Base-by-base conservation (phyloP, 1,140 invertebrate species). In the Drosophila santomea region DNA sequence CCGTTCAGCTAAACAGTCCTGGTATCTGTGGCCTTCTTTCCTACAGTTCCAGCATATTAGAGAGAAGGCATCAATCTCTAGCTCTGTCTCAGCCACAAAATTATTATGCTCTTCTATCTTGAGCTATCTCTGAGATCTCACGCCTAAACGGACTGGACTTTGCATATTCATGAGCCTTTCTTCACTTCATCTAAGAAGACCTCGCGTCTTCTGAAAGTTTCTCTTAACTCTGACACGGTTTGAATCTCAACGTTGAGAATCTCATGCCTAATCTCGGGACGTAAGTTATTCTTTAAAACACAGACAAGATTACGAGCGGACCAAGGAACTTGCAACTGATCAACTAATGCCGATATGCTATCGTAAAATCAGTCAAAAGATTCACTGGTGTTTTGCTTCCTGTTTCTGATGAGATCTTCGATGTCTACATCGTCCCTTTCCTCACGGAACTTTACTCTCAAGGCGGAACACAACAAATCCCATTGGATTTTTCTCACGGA, bases 181-280 rank as follows among this genome's bases (percentile, higher is more conserved):
- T 54, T 38, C 6, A 54, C 20, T 55, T 55, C 52, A 2, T 55
- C 35, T 8, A 23, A 55, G 14, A 55, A 55, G 50, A 51, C 28
- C 48, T 51, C 48, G 10, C 10, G 48, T 17, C 48, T 17, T 35
- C 28, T 12, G 1, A 10, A 32, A 17, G 28, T 17, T 51, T 51
- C 48, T 51, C 48, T 32, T 3, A 32, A 12, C 48, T 51, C 25
- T 17, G 8, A 11, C 8, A 51, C 28, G 1, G 25, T 51, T 32
- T 5, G n/a, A 6, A 51, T 51, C 14, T 35, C 48, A 4, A 35
- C 25, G 48, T 51, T 51, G 10, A 51, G 48, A 51, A 51, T 51
- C 4, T 12, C 48, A 12, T 51, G n/a, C 48, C 25, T 32, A 3
- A 51, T 51, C 8, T 35, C 25, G 15, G 28, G 28, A 7, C 17